Evolutionary conservation across 2,888 invertebrate genomes (phyloP).

Genomic region (Cantharis lateralis): DNA sequence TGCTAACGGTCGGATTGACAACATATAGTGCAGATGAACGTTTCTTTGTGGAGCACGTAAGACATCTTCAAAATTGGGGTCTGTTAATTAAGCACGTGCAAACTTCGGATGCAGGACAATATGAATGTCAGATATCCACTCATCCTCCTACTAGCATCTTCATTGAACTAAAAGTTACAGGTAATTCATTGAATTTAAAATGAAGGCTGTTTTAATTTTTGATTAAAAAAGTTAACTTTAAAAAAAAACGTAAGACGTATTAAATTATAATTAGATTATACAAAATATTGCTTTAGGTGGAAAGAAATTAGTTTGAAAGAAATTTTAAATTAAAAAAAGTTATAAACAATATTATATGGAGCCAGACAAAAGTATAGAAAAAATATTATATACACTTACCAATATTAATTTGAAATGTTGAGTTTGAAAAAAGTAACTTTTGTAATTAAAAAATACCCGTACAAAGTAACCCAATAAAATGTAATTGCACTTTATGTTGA

Average conservation of each 20-base stretch:
- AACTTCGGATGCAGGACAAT: constrained; percentile 71
- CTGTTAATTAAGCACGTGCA: constrained; percentile 71
- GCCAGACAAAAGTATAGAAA: not conserved
- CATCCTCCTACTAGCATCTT: constrained; percentile 78
- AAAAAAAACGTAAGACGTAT: not conserved
- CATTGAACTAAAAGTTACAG: constrained; percentile 73
- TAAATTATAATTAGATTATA: not conserved
- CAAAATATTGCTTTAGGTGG: not conserved
- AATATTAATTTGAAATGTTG: not conserved
- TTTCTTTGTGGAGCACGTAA: constrained; percentile 65
- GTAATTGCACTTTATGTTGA: not conserved
- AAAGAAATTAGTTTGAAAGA: not conserved
- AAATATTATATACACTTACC: not conserved
- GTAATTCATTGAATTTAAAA: constrained; percentile 53
- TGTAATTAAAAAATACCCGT: not conserved
- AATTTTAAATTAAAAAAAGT: not conserved
- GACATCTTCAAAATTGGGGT: constrained; percentile 67
- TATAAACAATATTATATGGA: not conserved
- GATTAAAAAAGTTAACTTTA: not conserved
- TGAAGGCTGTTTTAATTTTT: not conserved
- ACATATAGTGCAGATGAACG: constrained; percentile 70
- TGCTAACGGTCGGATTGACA: constrained; percentile 68
- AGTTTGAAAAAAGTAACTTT: not conserved
- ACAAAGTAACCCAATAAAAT: not conserved
- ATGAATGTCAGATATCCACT: constrained; percentile 81